Percentiles rank a stretch among this genome's conserved stretches.
phyloP scores from a whole-genome alignment of 2,113 vertebrate species.

The Sebastes fasciatus region DNA sequence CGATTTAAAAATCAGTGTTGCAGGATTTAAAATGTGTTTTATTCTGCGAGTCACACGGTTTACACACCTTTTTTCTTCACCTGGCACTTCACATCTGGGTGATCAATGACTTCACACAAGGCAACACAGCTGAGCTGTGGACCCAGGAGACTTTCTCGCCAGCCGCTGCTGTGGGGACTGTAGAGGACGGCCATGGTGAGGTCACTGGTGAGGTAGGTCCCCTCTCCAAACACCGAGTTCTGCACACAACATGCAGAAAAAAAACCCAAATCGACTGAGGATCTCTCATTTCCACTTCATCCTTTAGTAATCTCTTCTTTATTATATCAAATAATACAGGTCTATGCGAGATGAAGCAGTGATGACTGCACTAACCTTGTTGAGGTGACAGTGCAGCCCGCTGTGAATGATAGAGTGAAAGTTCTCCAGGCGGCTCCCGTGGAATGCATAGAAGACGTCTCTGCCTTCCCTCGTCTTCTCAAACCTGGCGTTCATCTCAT shows the following conservation, averaged over 20 bases:
- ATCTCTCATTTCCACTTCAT: too few species aligned
- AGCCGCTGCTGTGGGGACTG: constrained; percentile 92
- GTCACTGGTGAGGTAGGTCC: constrained; percentile 98
- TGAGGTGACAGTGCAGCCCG: constrained; percentile 96
- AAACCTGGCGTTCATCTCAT: constrained; percentile 90
- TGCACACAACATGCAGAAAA: constrained; percentile 69
- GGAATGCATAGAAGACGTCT: constrained; percentile 95
- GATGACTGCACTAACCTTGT: constrained; percentile 87
- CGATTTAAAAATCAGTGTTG: neutral
- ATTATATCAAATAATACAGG: too few species aligned
- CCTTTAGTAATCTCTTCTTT: too few species aligned
- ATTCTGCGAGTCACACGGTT: neutral
- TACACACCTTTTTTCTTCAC: constrained; percentile 93
- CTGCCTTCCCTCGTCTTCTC: constrained; percentile 89
- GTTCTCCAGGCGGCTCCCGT: constrained; percentile 97
- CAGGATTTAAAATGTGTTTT: neutral
- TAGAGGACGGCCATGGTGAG: constrained; percentile 97
- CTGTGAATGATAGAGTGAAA: constrained; percentile 98
- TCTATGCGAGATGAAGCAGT: neutral
- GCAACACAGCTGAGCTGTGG: constrained; percentile 94
- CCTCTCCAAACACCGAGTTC: constrained; percentile 98
- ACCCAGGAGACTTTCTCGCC: constrained; percentile 90
- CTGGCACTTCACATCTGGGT: constrained; percentile 98
- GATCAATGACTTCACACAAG: constrained; percentile 96
- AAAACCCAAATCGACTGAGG: neutral